Conservation (phyloP, 2,797 vertebrate species). For the Trematomus bernacchii region DNA sequence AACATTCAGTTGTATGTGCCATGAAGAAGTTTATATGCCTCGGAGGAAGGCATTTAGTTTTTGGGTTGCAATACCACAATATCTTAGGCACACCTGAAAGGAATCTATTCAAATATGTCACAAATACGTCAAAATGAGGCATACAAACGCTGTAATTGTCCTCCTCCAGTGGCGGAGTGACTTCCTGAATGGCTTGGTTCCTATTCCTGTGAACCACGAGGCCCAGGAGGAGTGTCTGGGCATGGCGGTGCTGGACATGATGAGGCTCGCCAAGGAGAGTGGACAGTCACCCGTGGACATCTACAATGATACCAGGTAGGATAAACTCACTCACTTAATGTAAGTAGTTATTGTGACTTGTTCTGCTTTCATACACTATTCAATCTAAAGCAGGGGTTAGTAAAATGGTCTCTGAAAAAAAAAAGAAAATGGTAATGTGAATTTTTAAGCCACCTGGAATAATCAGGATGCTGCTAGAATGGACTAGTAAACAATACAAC, state of each 20-base stretch:
- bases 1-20: background rate
- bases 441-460: background rate
- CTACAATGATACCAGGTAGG: constrained; percentile 93
- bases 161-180: constrained; percentile 91
- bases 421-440: background rate
- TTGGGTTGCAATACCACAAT: too few species aligned
- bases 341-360: too few species aligned
- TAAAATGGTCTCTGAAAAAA: background rate
- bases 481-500: background rate
- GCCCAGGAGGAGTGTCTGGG: constrained; percentile 97
- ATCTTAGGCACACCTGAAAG: too few species aligned
- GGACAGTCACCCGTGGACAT: constrained; percentile 90
- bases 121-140: too few species aligned
- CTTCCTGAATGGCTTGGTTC: constrained; percentile 90
- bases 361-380: background rate
- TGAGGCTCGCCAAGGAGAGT: constrained; percentile 95
- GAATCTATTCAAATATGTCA: too few species aligned
- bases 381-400: background rate
- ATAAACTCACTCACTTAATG: background rate
- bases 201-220: constrained; percentile 91
- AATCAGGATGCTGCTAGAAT: background rate
- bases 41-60: too few species aligned
- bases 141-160: background rate
- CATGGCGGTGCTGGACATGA: constrained; percentile 97
- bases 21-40: background rate